Base-by-base conservation (phyloP, 1,140 invertebrate genomes). In the Scylla paramamosain region DNA sequence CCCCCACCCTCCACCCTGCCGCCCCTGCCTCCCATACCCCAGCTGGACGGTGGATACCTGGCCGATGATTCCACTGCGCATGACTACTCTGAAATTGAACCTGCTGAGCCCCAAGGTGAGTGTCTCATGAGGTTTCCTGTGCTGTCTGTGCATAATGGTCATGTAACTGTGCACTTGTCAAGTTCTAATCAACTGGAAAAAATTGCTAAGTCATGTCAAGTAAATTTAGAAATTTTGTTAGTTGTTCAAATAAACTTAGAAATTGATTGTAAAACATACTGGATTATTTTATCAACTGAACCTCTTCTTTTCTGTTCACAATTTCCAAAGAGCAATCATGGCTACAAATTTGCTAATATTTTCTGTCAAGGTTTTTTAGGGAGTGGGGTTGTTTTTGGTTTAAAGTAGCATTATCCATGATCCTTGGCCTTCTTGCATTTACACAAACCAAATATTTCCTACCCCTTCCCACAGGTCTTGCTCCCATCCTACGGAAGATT, bases 31-130 rank as follows among this genome's bases (percentile, higher is more conserved):
- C 96, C 95, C 0, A 67, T 96, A 0, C 96, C 96, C 16, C 96
- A 95, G 93, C 29, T 93, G 92, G 95, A 95, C 39, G 95, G 92
- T 59, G 93, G 95, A 0, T 95, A 94, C 45, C 87, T 95, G 7
- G 96, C 93, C 0, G 96, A 95, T n/a, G 96, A 95, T 29, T 96
- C 96, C 77, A 95, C 96, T 0, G 95, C 95, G 0, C 96, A 96
- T 48, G 96, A 96, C 91, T 96, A 96, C 52, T 96, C 96, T 20
- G 96, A 96, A 83, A 96, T 96, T 31, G 96, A 96, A 52, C 95
- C 96, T 91, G 83, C 89, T 67, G 96, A 96, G 48, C 96, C 96
- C 12, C 96, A 96, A 95, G 96, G 96, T 96, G 46, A 25, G 86
- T 25, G 29, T 45, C 8, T 28, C 20, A 0, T 52, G 16, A 29